Conservation (phyloP, 2,797 vertebrate genomes). For the Peromyscus aztecus region DNA sequence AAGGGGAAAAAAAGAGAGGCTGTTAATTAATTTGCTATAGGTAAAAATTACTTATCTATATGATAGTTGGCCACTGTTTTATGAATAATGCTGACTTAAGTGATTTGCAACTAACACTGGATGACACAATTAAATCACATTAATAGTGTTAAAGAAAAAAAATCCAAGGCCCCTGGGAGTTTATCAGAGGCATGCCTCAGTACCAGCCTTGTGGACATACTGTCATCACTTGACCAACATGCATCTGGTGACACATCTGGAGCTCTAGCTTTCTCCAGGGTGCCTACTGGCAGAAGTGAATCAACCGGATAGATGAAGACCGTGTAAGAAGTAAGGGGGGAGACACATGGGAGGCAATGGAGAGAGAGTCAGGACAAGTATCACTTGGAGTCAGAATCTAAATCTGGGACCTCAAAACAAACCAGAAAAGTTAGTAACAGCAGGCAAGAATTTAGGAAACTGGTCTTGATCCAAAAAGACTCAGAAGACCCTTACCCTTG, state of each 20-base stretch:
- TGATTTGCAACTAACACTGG: slow-evolving; percentile 5
- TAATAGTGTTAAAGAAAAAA: neutral
- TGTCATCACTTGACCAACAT: neutral
- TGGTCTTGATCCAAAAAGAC: neutral
- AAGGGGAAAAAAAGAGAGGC: neutral
- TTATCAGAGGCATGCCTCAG: neutral
- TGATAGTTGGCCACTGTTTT: neutral
- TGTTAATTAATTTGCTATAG: neutral
- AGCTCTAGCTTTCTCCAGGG: neutral
- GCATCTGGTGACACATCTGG: neutral
- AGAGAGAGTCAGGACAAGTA: neutral
- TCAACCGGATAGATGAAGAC: neutral
- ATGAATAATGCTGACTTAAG: neutral
- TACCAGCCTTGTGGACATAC: too few relatives aligned
- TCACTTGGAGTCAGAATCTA: neutral
- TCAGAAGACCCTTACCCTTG: neutral
- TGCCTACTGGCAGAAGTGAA: neutral
- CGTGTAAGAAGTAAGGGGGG: neutral
- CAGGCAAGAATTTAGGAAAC: neutral
- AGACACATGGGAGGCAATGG: neutral
- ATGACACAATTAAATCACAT: neutral
- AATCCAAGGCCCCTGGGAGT: neutral
- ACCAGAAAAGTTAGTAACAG: neutral
- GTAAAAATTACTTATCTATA: neutral
- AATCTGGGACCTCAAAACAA: neutral